A percentile compares a stretch with the other conserved stretches of the same genome.
Conservation (phyloP, 2,888 invertebrate species). For the Acanthococcus lagerstroemiae region DNA sequence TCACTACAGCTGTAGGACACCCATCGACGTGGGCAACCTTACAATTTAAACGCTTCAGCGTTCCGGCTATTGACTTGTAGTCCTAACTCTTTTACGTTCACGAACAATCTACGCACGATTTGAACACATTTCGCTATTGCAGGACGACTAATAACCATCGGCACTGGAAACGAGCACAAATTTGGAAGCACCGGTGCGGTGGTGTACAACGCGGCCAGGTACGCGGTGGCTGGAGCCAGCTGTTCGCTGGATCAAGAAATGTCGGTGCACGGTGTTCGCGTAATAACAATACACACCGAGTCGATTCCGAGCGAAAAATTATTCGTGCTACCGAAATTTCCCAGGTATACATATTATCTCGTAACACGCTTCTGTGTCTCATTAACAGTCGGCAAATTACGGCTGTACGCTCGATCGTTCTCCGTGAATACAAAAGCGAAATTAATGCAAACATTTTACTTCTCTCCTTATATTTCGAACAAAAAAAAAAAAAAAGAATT, state of each 20-base stretch:
- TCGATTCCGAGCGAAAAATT: conserved; percentile 55
- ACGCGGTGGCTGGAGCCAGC: conserved; percentile 71
- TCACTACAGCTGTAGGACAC: no score
- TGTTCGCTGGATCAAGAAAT: conserved; percentile 60
- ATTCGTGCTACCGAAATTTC: conserved; percentile 52
- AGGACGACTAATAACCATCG: conserved; percentile 62
- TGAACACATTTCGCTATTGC: conserved; percentile 36
- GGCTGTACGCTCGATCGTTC: no score
- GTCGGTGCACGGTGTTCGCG: conserved; percentile 59
- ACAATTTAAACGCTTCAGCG: no score
- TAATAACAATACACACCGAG: conserved; percentile 63
- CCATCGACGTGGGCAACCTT: no score
- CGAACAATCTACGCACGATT: no score
- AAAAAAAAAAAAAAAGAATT: no score
- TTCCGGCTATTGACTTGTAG: no score
- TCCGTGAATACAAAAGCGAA: background rate
- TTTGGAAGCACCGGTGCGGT: conserved; percentile 37
- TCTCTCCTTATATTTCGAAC: no score
- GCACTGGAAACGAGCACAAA: conserved; percentile 44
- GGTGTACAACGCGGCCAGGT: conserved; percentile 49
- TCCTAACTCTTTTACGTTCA: no score
- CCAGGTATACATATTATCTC: conserved; percentile 33
- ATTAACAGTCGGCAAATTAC: no score
- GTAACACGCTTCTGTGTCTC: background rate
- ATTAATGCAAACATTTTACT: no score